Conservation (phyloP, 2,888 invertebrate genomes). For the Andricus curvator region DNA sequence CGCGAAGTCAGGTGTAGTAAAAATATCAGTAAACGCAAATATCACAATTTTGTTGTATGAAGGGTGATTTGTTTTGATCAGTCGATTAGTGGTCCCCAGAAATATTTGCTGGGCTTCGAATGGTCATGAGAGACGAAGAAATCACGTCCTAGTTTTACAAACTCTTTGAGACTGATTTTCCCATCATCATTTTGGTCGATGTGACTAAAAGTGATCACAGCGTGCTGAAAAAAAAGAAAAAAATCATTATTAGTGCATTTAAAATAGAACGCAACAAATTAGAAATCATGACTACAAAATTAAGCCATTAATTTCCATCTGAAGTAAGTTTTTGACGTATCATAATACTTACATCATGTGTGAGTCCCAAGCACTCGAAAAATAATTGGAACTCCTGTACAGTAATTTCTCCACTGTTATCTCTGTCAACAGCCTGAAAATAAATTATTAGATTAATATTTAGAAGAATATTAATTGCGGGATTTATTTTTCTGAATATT, state of each 20-base stretch:
- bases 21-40: constrained; percentile 39
- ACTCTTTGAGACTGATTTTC: constrained; percentile 87
- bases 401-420: constrained; percentile 88
- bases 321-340: constrained; percentile 13
- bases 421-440: constrained; percentile 88
- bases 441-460: constrained; percentile 46
- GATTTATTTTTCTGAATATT: background rate
- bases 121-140: constrained; percentile 90
- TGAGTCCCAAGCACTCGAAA: constrained; percentile 88
- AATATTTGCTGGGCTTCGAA: constrained; percentile 88
- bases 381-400: constrained; percentile 91
- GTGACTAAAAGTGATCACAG: constrained; percentile 87
- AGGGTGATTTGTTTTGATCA: constrained; percentile 66
- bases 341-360: constrained; percentile 81
- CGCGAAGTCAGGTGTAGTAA: constrained; percentile 16
- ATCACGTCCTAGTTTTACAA: constrained; percentile 89
- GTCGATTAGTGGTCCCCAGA: constrained; percentile 89
- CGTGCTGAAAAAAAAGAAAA: constrained; percentile 78
- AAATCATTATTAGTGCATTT: background rate
- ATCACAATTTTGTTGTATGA: constrained; percentile 39
- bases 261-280: too few relatives aligned
- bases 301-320: background rate
- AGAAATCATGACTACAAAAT: constrained; percentile 23
- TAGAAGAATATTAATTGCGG: background rate
- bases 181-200: constrained; percentile 91